Evolutionary conservation across 2,888 invertebrate genomes (phyloP).

Genomic region (Folsomia manolachei): DNA sequence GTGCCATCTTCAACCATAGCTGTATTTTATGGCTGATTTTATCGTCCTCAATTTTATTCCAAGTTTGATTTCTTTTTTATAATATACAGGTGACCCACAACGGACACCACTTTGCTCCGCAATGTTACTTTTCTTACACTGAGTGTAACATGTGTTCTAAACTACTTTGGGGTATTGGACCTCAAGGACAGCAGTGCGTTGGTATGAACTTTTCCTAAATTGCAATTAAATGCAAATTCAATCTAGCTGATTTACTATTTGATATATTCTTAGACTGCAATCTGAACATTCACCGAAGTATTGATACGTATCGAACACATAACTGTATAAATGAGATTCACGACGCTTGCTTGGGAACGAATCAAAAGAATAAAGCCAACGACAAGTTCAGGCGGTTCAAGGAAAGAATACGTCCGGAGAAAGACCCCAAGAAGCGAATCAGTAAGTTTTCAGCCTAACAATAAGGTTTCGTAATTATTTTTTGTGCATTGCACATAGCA

Average conservation of each 20-base stretch:
- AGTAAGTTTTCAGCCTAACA: no score
- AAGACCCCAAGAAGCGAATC: constrained; percentile 54
- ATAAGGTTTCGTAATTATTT: no score
- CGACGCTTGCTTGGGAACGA: constrained; percentile 71
- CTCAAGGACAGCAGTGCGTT: constrained; percentile 93
- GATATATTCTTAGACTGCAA: constrained; percentile 69
- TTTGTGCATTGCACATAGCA: no score
- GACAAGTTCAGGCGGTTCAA: constrained; percentile 72
- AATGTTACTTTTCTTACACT: constrained; percentile 83
- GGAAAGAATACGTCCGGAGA: constrained; percentile 63
- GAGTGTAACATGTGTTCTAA: constrained; percentile 90
- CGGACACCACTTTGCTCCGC: constrained; percentile 85
- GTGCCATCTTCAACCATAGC: background rate
- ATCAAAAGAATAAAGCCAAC: constrained; percentile 62
- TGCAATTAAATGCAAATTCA: no score
- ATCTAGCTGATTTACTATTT: constrained; percentile 16
- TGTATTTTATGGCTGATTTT: background rate
- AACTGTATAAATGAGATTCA: constrained; percentile 72
- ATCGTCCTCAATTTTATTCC: background rate
- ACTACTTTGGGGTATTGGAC: constrained; percentile 91
- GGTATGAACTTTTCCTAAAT: no score
- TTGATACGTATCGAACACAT: constrained; percentile 10
- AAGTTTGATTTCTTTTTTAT: background rate
- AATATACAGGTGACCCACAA: constrained; percentile 66
- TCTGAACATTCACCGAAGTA: constrained; percentile 76